A percentile compares a stretch with the other conserved stretches of the same genome.
Evolutionary conservation across 2,888 invertebrate genomes (phyloP).

Genomic region (Troglohyphantes excavatus): DNA sequence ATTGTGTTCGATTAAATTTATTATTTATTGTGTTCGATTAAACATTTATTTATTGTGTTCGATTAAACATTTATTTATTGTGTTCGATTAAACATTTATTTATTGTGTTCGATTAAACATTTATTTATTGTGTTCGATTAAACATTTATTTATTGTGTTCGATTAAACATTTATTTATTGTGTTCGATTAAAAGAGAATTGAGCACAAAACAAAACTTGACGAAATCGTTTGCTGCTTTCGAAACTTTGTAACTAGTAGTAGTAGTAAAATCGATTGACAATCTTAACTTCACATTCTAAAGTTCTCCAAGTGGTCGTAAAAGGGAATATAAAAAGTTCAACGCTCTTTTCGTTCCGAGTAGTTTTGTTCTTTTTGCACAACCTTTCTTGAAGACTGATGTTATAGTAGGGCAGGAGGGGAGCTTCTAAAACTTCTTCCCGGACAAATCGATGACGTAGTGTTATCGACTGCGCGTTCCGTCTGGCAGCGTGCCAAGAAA

Average conservation of each 20-base stretch:
- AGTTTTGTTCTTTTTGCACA: not conserved
- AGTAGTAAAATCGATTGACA: not conserved
- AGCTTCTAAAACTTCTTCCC: not conserved
- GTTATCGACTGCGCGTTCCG: conserved; percentile 35
- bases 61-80: too few species aligned
- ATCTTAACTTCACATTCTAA: conserved; percentile 15
- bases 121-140: too few species aligned
- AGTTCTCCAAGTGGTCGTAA: not conserved
- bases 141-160: too few species aligned
- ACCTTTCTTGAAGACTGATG: conserved; percentile 10
- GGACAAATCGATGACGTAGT: conserved; percentile 51
- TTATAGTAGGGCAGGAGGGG: not conserved
- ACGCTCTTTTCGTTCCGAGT: conserved; percentile 1
- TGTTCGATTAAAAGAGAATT: not conserved
- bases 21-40: too few species aligned
- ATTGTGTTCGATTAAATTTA: too few species aligned
- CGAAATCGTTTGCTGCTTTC: not conserved
- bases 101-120: too few species aligned
- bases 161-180: too few species aligned
- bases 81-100: too few species aligned
- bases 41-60: too few species aligned
- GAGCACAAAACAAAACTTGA: not conserved
- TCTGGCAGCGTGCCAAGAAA: conserved; percentile 54
- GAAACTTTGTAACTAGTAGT: not conserved
- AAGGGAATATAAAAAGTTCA: conserved; percentile 33